phyloP scores from a whole-genome alignment of 2,888 invertebrate species.

The Idaea straminata region DNA sequence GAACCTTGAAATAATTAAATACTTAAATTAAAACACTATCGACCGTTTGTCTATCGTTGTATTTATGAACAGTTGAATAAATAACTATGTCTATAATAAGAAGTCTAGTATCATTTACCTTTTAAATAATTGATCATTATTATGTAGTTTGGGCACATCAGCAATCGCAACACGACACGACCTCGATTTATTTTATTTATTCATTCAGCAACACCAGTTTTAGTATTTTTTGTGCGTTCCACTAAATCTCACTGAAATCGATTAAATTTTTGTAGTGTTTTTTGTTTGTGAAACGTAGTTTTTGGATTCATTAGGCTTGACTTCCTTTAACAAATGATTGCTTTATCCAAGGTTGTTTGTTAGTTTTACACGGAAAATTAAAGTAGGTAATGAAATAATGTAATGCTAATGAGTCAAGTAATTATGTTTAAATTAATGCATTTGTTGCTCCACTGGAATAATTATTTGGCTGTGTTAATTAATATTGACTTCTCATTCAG shows the following conservation, averaged over 20 bases:
- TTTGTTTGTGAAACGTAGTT: constrained; percentile 34
- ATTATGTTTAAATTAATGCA: too few species aligned
- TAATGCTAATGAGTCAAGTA: not conserved
- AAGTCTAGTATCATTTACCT: not conserved
- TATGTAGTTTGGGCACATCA: constrained; percentile 32
- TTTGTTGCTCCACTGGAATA: not conserved
- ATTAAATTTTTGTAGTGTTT: constrained; percentile 31
- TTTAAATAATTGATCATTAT: constrained; percentile 32
- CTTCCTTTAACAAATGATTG: constrained; percentile 42
- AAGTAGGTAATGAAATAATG: constrained; percentile 27
- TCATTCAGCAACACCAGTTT: constrained; percentile 35
- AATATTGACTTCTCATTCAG: not conserved
- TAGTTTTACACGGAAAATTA: constrained; percentile 37
- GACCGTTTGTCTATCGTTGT: too few species aligned
- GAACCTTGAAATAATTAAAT: too few species aligned
- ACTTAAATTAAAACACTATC: too few species aligned
- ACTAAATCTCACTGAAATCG: constrained; percentile 29
- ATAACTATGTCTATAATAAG: too few species aligned
- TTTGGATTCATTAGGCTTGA: constrained; percentile 37
- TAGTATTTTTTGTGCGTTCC: constrained; percentile 35
- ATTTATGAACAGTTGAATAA: too few species aligned
- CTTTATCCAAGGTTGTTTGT: constrained; percentile 43
- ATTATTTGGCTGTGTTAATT: not conserved
- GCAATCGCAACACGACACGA: constrained; percentile 38
- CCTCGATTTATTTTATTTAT: constrained; percentile 49